These are phyloP conservation scores for Orcinus orca DNA, from an alignment of 2,113 vertebrate genomes.

Conservation along the genomic window DNA sequence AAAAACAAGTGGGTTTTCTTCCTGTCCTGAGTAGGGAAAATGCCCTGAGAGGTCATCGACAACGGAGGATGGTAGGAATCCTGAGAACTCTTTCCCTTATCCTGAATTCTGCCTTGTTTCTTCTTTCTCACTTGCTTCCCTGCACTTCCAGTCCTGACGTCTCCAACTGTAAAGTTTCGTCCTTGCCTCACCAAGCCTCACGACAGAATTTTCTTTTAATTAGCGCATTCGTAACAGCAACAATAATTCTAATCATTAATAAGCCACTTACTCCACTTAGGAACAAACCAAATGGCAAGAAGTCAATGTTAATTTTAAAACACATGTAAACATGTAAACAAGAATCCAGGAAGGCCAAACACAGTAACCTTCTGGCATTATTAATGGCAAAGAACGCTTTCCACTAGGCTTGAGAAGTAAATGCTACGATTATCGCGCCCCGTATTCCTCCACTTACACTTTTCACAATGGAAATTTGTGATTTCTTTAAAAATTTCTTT, in stretches of 20 bases:
- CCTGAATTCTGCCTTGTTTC: not conserved
- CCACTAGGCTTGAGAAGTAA: accelerated
- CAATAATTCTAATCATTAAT: conserved; percentile 69
- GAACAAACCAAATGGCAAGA: conserved; percentile 65
- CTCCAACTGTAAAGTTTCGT: not conserved
- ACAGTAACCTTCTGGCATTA: not conserved
- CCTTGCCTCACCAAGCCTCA: not conserved
- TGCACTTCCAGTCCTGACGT: not conserved
- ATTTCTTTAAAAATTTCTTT: not conserved
- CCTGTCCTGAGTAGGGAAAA: not conserved
- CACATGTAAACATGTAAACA: conserved; percentile 68
- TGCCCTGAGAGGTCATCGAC: accelerated
- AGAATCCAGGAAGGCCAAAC: conserved; percentile 26
- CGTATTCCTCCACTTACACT: accelerated
- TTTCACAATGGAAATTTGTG: not conserved
- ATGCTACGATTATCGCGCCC: accelerated
- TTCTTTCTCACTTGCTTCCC: not conserved
- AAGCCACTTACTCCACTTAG: conserved; percentile 51
- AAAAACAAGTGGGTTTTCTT: not conserved
- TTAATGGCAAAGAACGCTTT: not conserved
- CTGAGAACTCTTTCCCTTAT: too few species aligned
- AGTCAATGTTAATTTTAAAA: conserved; percentile 71
- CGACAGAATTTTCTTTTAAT: conserved; percentile 72
- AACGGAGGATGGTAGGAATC: accelerated
- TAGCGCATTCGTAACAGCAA: conserved; percentile 52